Evolutionary conservation across 2,113 vertebrate species (phyloP).

Genomic region (Myiagra hebetior): DNA sequence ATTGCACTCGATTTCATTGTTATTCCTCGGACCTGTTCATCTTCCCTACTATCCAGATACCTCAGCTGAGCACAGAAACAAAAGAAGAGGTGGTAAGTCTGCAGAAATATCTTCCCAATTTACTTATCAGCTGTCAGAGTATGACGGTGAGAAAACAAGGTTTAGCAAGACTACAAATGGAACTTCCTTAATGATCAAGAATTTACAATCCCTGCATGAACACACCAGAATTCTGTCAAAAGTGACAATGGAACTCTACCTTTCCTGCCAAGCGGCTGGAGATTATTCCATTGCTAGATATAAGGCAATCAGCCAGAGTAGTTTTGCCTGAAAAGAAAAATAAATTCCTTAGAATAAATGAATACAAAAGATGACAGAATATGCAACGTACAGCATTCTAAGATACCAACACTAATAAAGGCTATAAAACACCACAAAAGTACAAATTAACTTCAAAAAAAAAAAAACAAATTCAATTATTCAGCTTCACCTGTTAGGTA

Average conservation of each 20-base stretch:
- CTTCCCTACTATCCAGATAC: slow-evolving; percentile 94
- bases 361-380: not conserved
- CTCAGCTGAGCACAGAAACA: slow-evolving; percentile 76
- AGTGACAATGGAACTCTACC: slow-evolving; percentile 67
- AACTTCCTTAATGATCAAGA: not conserved
- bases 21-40: slow-evolving; percentile 94
- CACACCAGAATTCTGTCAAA: not conserved
- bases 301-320: slow-evolving; percentile 91
- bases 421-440: not conserved
- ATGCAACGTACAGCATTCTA: fast-evolving
- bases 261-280: slow-evolving; percentile 92
- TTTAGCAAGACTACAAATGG: not conserved
- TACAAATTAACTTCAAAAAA: not conserved
- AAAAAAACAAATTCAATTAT: fast-evolving
- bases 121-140: not conserved
- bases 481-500: not conserved
- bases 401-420: not conserved
- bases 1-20: slow-evolving; percentile 99
- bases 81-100: not conserved
- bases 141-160: fast-evolving
- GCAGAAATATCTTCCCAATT: not conserved
- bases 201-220: not conserved
- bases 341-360: not conserved
- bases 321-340: slow-evolving; percentile 86
- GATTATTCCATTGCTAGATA: slow-evolving; percentile 96